phyloP scores from a whole-genome alignment of 2,888 invertebrate genomes.

The Artemia sinica region DNA sequence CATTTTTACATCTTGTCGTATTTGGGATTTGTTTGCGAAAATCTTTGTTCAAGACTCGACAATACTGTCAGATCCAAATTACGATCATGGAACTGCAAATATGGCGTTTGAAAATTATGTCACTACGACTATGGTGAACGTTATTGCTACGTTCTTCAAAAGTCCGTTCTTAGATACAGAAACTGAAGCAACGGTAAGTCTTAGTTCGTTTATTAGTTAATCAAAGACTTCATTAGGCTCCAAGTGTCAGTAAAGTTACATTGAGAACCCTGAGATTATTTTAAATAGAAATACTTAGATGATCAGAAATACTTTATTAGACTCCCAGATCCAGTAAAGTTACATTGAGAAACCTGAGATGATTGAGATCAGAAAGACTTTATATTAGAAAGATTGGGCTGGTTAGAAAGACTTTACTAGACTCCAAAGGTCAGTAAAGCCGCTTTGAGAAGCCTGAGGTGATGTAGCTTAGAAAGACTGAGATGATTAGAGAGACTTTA shows the following conservation, averaged over 20 bases:
- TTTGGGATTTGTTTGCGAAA: constrained; percentile 93
- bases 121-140: constrained; percentile 73
- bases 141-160: constrained; percentile 85
- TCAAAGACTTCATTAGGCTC: background rate
- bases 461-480: too few relatives aligned
- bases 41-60: constrained; percentile 73
- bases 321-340: too few relatives aligned
- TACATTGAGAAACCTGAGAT: too few relatives aligned
- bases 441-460: too few relatives aligned
- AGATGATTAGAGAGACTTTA: too few relatives aligned
- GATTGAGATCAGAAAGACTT: too few relatives aligned
- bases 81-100: constrained; percentile 45
- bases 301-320: too few relatives aligned
- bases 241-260: background rate
- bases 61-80: constrained; percentile 52
- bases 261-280: background rate
- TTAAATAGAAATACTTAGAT: background rate
- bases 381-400: too few relatives aligned
- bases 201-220: background rate
- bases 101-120: constrained; percentile 70
- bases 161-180: constrained; percentile 93
- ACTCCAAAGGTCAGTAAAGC: too few relatives aligned
- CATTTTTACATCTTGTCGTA: constrained; percentile 92
- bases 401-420: too few relatives aligned
- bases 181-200: constrained; percentile 66